Conservation (phyloP, 2,797 vertebrate genomes). For the Agapornis canus region DNA sequence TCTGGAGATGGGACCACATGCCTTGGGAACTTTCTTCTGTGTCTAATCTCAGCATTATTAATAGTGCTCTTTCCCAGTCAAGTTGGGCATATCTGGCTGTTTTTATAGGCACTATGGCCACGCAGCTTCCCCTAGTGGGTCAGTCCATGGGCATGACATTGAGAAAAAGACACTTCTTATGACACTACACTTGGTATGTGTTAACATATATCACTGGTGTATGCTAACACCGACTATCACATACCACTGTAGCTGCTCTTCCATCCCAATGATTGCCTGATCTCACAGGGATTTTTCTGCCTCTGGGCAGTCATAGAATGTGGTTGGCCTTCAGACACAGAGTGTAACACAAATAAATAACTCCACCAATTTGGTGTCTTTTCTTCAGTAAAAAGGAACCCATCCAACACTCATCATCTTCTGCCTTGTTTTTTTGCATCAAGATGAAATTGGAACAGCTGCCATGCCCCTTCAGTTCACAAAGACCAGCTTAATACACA, state of each 20-base stretch:
- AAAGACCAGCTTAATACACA: background rate
- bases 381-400: background rate
- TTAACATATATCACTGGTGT: background rate
- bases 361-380: background rate
- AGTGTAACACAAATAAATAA: background rate
- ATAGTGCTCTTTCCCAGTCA: background rate
- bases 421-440: background rate
- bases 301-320: background rate
- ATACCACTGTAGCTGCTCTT: background rate
- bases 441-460: background rate
- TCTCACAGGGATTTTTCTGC: background rate
- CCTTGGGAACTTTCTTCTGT: background rate
- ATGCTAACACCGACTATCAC: background rate
- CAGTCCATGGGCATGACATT: background rate
- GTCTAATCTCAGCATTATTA: background rate
- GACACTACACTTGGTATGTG: accelerated
- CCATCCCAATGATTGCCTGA: background rate
- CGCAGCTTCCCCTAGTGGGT: background rate
- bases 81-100: background rate
- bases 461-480: background rate
- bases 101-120: background rate
- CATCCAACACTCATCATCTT: background rate
- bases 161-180: background rate
- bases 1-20: background rate
- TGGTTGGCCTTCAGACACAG: background rate